phyloP scores from a whole-genome alignment of 2,797 vertebrate genomes.

The Paramormyrops hopkinsi region DNA sequence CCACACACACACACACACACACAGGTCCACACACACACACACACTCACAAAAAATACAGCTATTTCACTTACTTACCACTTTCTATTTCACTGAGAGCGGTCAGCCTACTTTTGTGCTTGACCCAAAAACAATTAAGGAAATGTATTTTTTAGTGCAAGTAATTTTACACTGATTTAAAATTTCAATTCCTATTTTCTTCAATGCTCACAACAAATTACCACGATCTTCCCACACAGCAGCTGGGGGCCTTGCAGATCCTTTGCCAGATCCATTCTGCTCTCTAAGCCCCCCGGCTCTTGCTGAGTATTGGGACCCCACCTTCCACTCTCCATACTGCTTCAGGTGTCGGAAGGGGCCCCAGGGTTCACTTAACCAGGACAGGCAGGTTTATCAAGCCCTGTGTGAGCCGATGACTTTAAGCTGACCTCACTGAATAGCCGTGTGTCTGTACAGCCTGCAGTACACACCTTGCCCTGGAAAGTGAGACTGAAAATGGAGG shows the following conservation, averaged over 20 bases:
- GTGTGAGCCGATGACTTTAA: background rate
- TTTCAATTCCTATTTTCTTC: background rate
- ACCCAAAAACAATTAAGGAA: background rate
- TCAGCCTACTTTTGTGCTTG: background rate
- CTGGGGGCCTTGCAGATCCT: background rate
- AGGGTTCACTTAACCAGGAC: background rate
- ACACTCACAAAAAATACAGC: background rate
- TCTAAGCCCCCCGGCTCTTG: background rate
- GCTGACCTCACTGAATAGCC: background rate
- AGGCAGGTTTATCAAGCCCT: background rate
- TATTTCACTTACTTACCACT: background rate
- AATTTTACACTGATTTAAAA: background rate
- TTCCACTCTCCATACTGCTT: background rate
- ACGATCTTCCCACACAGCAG: background rate
- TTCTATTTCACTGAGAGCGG: background rate
- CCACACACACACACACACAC: background rate
- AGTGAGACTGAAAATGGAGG: background rate
- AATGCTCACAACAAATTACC: background rate
- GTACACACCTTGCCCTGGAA: background rate
- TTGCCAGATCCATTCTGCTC: background rate
- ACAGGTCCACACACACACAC: background rate
- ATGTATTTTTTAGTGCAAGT: background rate
- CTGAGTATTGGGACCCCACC: background rate
- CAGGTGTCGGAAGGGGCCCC: background rate
- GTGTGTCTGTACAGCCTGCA: background rate